These are phyloP conservation scores for Anthoptus insignis DNA, from an alignment of 2,888 invertebrate genomes.

Conservation along the genomic window DNA sequence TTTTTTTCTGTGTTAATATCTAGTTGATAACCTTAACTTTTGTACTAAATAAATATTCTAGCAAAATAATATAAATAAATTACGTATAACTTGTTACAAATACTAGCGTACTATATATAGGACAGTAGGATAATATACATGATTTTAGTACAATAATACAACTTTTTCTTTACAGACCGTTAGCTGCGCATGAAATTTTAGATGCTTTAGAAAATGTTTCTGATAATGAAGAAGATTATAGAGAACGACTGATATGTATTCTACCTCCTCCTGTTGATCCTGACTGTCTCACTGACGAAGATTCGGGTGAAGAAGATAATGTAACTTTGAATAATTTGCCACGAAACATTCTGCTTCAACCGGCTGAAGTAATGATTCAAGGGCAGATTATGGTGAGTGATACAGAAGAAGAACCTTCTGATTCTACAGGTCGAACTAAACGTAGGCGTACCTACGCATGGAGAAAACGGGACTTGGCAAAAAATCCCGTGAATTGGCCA, in stretches of 20 bases:
- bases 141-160: slow-evolving; percentile 47
- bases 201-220: slow-evolving; percentile 49
- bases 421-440: slow-evolving; percentile 44
- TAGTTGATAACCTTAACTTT: slow-evolving; percentile 47
- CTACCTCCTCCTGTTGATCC: slow-evolving; percentile 49
- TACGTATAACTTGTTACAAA: slow-evolving; percentile 47
- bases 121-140: slow-evolving; percentile 51
- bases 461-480: slow-evolving; percentile 44
- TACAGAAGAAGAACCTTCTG: slow-evolving; percentile 38
- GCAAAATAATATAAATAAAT: slow-evolving; percentile 48
- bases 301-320: slow-evolving; percentile 49
- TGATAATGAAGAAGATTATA: slow-evolving; percentile 38
- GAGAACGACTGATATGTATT: slow-evolving; percentile 42
- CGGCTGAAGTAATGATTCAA: slow-evolving; percentile 47
- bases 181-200: slow-evolving; percentile 38
- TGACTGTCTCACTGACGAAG: slow-evolving; percentile 49
- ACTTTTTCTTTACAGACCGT: slow-evolving; percentile 48
- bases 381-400: slow-evolving; percentile 44
- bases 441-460: slow-evolving; percentile 44
- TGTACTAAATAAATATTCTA: slow-evolving; percentile 49
- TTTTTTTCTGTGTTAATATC: slow-evolving; percentile 48
- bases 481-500: slow-evolving; percentile 46
- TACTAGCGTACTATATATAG: slow-evolving; percentile 45
- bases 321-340: slow-evolving; percentile 50
- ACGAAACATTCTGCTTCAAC: slow-evolving; percentile 49